Conservation (phyloP, 2,797 vertebrate genomes). For the Pseudopleuronectes americanus region DNA sequence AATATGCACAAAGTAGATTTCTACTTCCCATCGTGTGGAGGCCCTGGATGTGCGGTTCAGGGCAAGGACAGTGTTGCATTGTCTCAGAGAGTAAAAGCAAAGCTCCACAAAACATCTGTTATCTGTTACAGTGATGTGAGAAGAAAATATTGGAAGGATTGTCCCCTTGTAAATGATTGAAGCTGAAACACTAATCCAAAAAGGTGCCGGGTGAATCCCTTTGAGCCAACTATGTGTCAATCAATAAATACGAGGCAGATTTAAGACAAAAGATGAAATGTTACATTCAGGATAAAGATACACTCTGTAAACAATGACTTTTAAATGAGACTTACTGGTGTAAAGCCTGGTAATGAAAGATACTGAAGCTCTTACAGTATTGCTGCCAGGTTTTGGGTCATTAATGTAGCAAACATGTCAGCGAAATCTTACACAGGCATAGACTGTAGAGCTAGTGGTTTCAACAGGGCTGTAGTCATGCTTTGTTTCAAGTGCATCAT, state of each 20-base stretch:
- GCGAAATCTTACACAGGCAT: neutral
- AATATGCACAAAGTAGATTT: neutral
- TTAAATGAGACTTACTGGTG: conserved; percentile 6
- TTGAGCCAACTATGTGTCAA: conserved; percentile 18
- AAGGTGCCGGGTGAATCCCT: conserved; percentile 8
- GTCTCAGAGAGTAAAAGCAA: conserved; percentile 14
- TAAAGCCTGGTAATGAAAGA: neutral
- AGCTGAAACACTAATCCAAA: conserved; percentile 31
- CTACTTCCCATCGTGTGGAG: neutral
- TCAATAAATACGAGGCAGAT: conserved; percentile 42
- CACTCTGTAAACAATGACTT: conserved; percentile 27
- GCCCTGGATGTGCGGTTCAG: neutral
- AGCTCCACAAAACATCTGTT: conserved; percentile 36
- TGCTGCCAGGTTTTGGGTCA: neutral
- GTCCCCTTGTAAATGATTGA: conserved; percentile 12
- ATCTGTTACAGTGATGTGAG: conserved; percentile 29
- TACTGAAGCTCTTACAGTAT: neutral
- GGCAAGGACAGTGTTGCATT: conserved; percentile 11
- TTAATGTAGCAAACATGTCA: neutral
- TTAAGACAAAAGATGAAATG: conserved; percentile 63
- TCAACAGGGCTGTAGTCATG: too few relatives aligned
- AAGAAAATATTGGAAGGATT: conserved; percentile 22
- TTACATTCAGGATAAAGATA: conserved; percentile 23
- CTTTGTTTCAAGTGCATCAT: too few relatives aligned
- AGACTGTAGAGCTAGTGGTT: too few relatives aligned